Conservation (phyloP, 2,888 invertebrate genomes). For the Orthonevra nobilis region DNA sequence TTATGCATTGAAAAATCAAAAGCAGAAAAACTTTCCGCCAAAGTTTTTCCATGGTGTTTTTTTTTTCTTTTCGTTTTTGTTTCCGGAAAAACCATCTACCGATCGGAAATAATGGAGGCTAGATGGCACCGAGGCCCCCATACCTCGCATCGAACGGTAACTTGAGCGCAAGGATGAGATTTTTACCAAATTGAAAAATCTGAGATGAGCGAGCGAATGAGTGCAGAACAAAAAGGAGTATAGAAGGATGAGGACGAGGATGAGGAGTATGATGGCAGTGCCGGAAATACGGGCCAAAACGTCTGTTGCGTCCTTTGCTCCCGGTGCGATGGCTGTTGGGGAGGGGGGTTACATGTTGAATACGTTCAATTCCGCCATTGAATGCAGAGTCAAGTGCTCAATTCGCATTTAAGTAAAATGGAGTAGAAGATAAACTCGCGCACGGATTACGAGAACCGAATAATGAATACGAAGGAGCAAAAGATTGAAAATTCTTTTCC, state of each 20-base stretch:
- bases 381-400: conserved; percentile 68
- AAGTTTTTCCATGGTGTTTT: too few relatives aligned
- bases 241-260: conserved; percentile 21
- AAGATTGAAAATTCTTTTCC: conserved; percentile 69
- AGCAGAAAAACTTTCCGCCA: conserved; percentile 62
- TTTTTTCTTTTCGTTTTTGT: too few relatives aligned
- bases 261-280: conserved; percentile 31
- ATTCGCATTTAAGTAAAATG: conserved; percentile 70
- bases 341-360: conserved; percentile 53
- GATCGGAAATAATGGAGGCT: conserved; percentile 38
- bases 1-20: conserved; percentile 70
- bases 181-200: conserved; percentile 61
- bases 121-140: not conserved
- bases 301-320: conserved; percentile 30
- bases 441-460: conserved; percentile 69
- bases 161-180: conserved; percentile 25
- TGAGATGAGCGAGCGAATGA: conserved; percentile 40
- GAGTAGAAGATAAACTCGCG: conserved; percentile 70
- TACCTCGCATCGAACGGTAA: conserved; percentile 13
- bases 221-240: not conserved
- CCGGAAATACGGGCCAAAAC: conserved; percentile 51
- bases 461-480: conserved; percentile 69
- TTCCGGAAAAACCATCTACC: conserved; percentile 47
- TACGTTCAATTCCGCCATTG: conserved; percentile 64
- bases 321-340: not conserved